Conservation (phyloP, 2,888 invertebrate species). For the Adelognathus sp. region DNA sequence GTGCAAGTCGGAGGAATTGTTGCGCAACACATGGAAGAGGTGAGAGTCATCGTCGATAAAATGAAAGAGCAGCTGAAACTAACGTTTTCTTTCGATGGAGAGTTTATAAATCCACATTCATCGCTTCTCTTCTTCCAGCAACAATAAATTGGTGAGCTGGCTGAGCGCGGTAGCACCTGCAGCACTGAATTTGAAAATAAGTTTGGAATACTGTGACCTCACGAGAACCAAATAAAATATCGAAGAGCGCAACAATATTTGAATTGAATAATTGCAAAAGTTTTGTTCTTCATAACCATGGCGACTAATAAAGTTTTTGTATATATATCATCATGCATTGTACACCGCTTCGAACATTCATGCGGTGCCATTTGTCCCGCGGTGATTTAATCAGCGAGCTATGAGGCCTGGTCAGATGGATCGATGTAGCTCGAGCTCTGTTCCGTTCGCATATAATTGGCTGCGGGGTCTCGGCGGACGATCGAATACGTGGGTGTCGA, state of each 20-base stretch:
- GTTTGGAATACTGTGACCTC: slow-evolving; percentile 71
- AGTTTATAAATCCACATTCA: not conserved
- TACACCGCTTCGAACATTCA: not conserved
- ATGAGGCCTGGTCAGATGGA: slow-evolving; percentile 46
- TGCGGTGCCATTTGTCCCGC: not conserved
- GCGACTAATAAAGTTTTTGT: not conserved
- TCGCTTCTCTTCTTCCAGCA: slow-evolving; percentile 66
- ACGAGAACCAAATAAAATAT: slow-evolving; percentile 56
- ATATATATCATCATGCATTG: not conserved
- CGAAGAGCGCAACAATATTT: not conserved
- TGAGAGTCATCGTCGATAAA: slow-evolving; percentile 55
- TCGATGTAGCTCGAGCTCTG: slow-evolving; percentile 47
- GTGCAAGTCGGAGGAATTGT: slow-evolving; percentile 74
- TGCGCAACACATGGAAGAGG: slow-evolving; percentile 72
- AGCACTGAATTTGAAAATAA: slow-evolving; percentile 71
- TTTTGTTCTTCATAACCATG: not conserved
- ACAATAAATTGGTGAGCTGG: slow-evolving; percentile 78
- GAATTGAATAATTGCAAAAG: not conserved
- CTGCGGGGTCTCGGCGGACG: slow-evolving; percentile 10
- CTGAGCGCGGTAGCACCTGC: slow-evolving; percentile 74
- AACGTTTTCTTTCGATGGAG: not conserved
- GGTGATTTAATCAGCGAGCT: slow-evolving; percentile 8
- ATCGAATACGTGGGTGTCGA: slow-evolving; percentile 14
- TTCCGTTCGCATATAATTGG: slow-evolving; percentile 45
- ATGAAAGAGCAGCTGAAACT: slow-evolving; percentile 44